phyloP scores from a whole-genome alignment of 2,888 invertebrate genomes.

The Hyles lineata region DNA sequence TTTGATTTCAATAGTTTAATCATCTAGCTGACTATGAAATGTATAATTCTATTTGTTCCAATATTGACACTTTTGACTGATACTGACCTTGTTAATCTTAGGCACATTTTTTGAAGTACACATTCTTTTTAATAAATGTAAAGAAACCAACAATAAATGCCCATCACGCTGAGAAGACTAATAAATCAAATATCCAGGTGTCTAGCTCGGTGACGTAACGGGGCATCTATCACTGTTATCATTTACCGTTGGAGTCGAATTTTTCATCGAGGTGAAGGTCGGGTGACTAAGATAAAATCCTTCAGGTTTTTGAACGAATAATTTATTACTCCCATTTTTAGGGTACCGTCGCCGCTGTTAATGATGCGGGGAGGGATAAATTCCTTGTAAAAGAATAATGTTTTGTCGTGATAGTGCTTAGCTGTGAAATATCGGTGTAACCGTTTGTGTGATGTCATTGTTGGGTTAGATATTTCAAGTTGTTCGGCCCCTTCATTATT shows the following conservation, averaged over 20 bases:
- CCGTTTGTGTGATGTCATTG: too few relatives aligned
- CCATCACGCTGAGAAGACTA: neutral
- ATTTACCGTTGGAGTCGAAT: conserved; percentile 33
- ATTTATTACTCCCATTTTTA: conserved; percentile 32
- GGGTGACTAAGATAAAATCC: conserved; percentile 29
- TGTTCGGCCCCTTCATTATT: too few relatives aligned
- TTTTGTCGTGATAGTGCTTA: neutral
- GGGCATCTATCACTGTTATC: conserved; percentile 52
- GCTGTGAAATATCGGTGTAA: too few relatives aligned
- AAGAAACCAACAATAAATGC: neutral
- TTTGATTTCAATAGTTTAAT: too few relatives aligned
- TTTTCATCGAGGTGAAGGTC: conserved; percentile 27
- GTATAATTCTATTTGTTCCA: too few relatives aligned
- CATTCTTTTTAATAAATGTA: neutral
- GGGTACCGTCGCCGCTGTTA: conserved; percentile 20
- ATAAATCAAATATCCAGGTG: conserved; percentile 19
- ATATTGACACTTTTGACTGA: too few relatives aligned
- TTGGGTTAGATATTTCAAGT: too few relatives aligned
- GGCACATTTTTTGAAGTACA: too few relatives aligned
- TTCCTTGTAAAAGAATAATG: neutral
- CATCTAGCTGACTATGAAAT: too few relatives aligned
- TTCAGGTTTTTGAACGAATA: conserved; percentile 33
- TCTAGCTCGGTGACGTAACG: conserved; percentile 35
- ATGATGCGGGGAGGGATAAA: conserved; percentile 33
- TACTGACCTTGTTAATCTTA: too few relatives aligned